phyloP scores from a whole-genome alignment of 2,113 vertebrate genomes.

The Myrmecophaga tridactyla region DNA sequence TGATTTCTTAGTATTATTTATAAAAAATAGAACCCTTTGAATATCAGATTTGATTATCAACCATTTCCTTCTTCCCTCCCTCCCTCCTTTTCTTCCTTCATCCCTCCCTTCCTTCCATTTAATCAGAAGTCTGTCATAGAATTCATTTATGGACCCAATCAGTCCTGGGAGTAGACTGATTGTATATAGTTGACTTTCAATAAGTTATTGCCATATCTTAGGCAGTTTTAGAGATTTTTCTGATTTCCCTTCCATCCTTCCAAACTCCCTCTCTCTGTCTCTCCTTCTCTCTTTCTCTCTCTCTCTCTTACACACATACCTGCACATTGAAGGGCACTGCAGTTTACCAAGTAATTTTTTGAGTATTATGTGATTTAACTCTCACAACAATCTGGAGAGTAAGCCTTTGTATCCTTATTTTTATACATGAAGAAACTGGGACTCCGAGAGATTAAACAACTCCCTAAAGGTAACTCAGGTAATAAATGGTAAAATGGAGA shows the following conservation, averaged over 20 bases:
- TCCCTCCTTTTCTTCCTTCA: neutral
- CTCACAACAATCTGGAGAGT: neutral
- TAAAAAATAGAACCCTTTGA: neutral
- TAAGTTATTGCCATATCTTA: neutral
- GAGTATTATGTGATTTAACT: neutral
- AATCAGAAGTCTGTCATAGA: neutral
- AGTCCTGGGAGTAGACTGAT: neutral
- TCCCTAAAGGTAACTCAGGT: neutral
- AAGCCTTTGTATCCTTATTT: neutral
- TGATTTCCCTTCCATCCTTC: neutral
- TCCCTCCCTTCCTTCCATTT: neutral
- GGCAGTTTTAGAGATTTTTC: slow-evolving; percentile 39
- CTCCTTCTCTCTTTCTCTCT: neutral
- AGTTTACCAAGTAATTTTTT: neutral
- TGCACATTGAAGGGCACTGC: neutral
- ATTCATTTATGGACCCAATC: neutral
- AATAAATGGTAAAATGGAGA: neutral
- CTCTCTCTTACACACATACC: neutral
- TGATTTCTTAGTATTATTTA: neutral
- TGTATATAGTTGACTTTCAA: neutral
- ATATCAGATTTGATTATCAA: neutral
- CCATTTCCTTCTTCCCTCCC: neutral
- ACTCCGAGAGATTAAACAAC: neutral
- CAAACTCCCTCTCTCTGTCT: neutral
- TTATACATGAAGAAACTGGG: neutral